Percentiles rank a stretch among this genome's conserved stretches.
phyloP scores from a whole-genome alignment of 2,888 invertebrate species.

The Phyllotreta striolata region DNA sequence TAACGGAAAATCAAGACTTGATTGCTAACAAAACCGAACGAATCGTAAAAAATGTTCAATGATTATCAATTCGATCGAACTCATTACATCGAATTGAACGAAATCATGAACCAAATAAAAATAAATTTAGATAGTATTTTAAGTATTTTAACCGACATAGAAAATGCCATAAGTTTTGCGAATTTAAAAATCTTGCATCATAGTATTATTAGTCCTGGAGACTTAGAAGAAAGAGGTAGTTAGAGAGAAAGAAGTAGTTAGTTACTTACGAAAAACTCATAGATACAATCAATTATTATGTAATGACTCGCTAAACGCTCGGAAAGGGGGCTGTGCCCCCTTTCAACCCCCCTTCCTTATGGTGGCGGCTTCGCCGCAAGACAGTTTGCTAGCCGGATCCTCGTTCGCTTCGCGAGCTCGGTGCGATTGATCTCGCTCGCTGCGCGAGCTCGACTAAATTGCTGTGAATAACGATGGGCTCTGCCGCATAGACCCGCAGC shows the following conservation, averaged over 20 bases:
- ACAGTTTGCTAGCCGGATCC: no score
- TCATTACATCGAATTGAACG: background rate
- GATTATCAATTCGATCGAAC: background rate
- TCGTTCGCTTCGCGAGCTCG: no score
- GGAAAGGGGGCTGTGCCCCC: no score
- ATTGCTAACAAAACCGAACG: background rate
- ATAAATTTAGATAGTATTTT: background rate
- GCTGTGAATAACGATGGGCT: no score
- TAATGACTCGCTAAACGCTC: no score
- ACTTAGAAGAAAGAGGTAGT: background rate
- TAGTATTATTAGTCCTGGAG: background rate
- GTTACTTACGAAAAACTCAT: background rate
- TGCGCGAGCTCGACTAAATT: no score
- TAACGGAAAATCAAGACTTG: background rate
- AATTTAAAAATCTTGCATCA: background rate
- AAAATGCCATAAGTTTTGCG: slow-evolving; percentile 9
- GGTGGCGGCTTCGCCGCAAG: no score
- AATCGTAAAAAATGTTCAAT: background rate
- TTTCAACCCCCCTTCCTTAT: no score
- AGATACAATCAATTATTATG: background rate
- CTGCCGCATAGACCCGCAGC: no score
- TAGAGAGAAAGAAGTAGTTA: slow-evolving; percentile 1
- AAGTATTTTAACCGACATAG: slow-evolving; percentile 4
- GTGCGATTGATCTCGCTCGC: no score
- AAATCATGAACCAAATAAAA: slow-evolving; percentile 3